Conservation (phyloP, 2,797 vertebrate genomes). For the Danio jaintianensis region DNA sequence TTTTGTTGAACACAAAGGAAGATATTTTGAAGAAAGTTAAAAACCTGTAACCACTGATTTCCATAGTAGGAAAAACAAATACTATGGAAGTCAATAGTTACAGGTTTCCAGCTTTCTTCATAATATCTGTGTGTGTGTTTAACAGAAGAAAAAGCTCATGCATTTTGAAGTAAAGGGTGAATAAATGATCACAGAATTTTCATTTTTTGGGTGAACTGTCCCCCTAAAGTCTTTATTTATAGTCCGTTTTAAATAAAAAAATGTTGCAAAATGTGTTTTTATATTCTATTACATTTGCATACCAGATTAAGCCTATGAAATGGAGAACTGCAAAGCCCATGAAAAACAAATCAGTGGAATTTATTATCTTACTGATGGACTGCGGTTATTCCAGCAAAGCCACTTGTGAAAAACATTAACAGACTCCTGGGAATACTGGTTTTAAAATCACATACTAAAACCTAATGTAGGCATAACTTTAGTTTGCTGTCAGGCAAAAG, state of each 20-base stretch:
- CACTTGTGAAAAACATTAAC: constrained; percentile 36
- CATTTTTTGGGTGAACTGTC: no score
- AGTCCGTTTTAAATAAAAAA: not conserved
- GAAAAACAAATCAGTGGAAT: constrained; percentile 39
- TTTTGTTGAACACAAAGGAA: no score
- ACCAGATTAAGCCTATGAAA: constrained; percentile 7
- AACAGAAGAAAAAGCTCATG: no score
- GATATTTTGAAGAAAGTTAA: no score
- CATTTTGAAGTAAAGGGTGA: no score
- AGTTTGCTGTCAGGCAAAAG: constrained; percentile 3
- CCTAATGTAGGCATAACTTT: not conserved
- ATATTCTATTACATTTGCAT: not conserved
- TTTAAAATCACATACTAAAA: not conserved
- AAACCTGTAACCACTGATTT: no score
- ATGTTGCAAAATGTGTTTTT: not conserved
- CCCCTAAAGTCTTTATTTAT: not conserved
- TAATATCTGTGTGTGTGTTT: no score
- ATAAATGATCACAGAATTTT: no score
- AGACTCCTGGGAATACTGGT: constrained; percentile 3
- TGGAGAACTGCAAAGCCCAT: not conserved
- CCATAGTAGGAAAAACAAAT: no score
- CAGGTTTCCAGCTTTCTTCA: no score
- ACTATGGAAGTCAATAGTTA: no score
- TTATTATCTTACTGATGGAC: constrained; percentile 29
- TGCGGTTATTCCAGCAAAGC: constrained; percentile 28